Evolutionary conservation across 2,888 invertebrate genomes (phyloP).

Genomic region (Automeris io): DNA sequence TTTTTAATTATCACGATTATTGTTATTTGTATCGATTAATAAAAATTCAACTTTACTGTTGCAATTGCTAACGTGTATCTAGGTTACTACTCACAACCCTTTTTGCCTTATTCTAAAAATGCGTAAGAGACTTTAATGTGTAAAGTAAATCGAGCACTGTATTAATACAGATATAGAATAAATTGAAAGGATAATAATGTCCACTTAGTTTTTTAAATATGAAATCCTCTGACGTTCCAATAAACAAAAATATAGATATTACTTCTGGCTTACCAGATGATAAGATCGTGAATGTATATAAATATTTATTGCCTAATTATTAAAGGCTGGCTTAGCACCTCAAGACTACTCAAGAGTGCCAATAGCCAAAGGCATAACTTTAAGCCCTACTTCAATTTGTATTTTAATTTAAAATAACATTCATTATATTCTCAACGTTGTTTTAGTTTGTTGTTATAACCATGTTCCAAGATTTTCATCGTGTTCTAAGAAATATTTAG

Average conservation of each 20-base stretch:
- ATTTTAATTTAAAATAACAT: background rate
- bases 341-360: no score
- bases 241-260: slow-evolving; percentile 37
- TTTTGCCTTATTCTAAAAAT: slow-evolving; percentile 11
- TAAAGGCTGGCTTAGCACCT: slow-evolving; percentile 50
- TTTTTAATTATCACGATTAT: no score
- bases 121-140: no score
- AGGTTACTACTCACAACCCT: slow-evolving; percentile 47
- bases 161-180: background rate
- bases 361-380: no score
- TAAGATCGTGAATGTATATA: slow-evolving; percentile 58
- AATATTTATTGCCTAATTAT: slow-evolving; percentile 73
- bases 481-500: no score
- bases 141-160: no score
- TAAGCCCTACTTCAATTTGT: no score
- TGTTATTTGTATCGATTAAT: no score
- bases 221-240: slow-evolving; percentile 41
- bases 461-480: no score
- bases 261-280: no score
- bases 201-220: slow-evolving; percentile 19
- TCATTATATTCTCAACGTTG: background rate
- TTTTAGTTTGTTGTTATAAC: no score
- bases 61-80: slow-evolving; percentile 48
- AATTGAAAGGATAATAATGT: slow-evolving; percentile 16
- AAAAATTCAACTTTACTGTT: no score